Evolutionary conservation across 2,797 vertebrate genomes (phyloP).

Genomic region (Limnodromus scolopaceus): DNA sequence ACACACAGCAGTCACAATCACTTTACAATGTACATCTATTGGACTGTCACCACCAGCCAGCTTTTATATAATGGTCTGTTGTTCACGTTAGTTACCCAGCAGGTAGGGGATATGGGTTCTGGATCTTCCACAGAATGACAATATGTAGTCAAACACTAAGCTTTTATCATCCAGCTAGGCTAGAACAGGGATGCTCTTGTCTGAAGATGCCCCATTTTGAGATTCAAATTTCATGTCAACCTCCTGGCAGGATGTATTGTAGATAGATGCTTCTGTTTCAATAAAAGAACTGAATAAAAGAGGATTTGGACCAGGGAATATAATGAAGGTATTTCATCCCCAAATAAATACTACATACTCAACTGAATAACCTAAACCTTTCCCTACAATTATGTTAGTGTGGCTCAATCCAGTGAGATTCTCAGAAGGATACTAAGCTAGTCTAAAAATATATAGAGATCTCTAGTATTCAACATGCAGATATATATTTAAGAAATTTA

Average conservation of each 20-base stretch:
- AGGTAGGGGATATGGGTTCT: neutral
- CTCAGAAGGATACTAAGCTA: neutral
- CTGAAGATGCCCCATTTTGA: neutral
- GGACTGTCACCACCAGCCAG: neutral
- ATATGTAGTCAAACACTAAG: neutral
- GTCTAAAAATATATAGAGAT: neutral
- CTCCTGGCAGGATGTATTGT: neutral
- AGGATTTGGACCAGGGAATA: neutral
- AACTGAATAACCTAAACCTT: neutral
- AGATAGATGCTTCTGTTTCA: neutral
- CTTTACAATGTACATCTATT: neutral
- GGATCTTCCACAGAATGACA: neutral
- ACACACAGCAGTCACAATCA: neutral
- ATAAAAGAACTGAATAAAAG: neutral
- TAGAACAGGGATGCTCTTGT: neutral
- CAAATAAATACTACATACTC: neutral
- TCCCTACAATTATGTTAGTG: neutral
- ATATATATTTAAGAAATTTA: neutral
- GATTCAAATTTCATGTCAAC: neutral
- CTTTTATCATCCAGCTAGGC: neutral
- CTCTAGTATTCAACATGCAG: neutral
- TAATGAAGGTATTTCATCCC: neutral
- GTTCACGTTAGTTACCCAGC: neutral
- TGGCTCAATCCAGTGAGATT: neutral
- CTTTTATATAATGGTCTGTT: neutral